Base-by-base conservation (phyloP, 2,888 invertebrate genomes). In the Endomychus coccineus region DNA sequence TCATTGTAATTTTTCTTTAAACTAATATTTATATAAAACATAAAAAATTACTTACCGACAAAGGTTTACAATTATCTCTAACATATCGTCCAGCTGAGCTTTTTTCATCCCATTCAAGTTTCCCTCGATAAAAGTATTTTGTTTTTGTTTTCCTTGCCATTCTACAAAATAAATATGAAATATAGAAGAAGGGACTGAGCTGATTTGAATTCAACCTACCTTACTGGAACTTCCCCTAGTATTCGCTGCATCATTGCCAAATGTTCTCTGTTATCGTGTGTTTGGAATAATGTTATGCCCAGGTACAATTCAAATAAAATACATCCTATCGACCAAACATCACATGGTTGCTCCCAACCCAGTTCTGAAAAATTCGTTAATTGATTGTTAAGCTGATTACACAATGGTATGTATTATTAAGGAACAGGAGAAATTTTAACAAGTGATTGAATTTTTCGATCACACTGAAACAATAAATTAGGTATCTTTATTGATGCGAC, bases 231-330 rank as follows among this genome's bases (percentile, higher is more conserved):
- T 52, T 90, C 83, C 42, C 98, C 97, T 43, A 98, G 75, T 58
- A 98, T 97, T 55, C 96, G 75, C 70, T 99, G 96, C 98, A 98
- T 98, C 97, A 98, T 98, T 51, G 98, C 98, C 62, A 98, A 78
- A 73, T 98, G 98, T 66, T 98, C 98, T 50, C 94, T 80, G 73
- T 99, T 98, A 71, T 98, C 97, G 70, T 99, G 98, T 22, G 98
- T 99, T 79, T 98, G 95, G 77, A 99, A 98, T 51, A 98, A 77
- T 43, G 97, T 97, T 61, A 92, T 91, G 53, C 97, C 97, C 61
- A 95, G 79, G 71, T 97, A 96, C 57, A 99, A 73, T 73, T 98
- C 98, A 71, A 98, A 99, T 69, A 99, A 81, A 56, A 98, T 98
- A 70, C 98, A 99, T 11, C 98, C 98, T 62, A 98, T 87, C 32